phyloP scores from a whole-genome alignment of 2,888 invertebrate species.

The Ectemnius continuus region DNA sequence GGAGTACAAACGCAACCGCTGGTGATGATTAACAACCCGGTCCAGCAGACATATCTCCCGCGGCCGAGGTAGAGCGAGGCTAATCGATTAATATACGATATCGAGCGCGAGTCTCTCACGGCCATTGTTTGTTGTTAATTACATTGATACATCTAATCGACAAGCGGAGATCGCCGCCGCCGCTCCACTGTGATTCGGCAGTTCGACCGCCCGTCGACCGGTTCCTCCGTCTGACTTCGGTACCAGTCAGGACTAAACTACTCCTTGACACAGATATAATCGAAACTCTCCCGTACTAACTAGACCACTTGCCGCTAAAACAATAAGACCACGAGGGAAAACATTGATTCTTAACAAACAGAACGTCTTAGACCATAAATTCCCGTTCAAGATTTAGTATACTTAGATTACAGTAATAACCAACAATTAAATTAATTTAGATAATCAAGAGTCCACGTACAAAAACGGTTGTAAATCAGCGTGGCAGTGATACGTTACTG shows the following conservation, averaged over 20 bases:
- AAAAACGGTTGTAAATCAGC: conserved; percentile 9
- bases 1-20: conserved; percentile 66
- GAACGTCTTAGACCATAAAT: too few relatives aligned
- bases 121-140: conserved; percentile 75
- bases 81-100: conserved; percentile 73
- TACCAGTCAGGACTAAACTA: conserved; percentile 39
- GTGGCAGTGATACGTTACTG: background rate
- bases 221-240: conserved; percentile 18
- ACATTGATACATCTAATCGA: conserved; percentile 69
- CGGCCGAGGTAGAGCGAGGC: conserved; percentile 48
- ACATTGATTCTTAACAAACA: too few relatives aligned
- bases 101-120: conserved; percentile 62
- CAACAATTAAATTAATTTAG: too few relatives aligned
- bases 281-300: conserved; percentile 15
- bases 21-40: conserved; percentile 70
- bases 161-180: conserved; percentile 40
- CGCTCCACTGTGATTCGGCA: conserved; percentile 57
- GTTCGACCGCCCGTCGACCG: conserved; percentile 63
- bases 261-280: conserved; percentile 46
- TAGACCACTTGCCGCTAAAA: background rate
- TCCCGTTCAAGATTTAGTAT: too few relatives aligned
- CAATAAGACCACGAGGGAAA: too few relatives aligned
- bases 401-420: too few relatives aligned
- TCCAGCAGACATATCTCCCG: conserved; percentile 58
- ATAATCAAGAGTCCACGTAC: too few relatives aligned